These are phyloP conservation scores for Chaetodon auriga DNA, from an alignment of 2,113 vertebrate genomes.

Conservation along the genomic window DNA sequence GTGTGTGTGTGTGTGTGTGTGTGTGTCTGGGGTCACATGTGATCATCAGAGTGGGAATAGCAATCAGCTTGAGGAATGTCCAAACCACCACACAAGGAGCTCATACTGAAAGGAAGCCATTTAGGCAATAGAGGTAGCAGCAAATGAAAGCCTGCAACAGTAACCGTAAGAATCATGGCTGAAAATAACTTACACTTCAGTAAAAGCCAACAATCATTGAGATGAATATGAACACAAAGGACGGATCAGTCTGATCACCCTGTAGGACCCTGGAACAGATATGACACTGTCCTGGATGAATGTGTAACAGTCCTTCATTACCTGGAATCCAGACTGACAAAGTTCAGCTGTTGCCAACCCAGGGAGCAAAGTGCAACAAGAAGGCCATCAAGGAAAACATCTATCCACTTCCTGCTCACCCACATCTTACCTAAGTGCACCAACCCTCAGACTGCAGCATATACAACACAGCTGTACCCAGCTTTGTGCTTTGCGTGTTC, in stretches of 20 bases:
- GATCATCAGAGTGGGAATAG: slow-evolving; percentile 30
- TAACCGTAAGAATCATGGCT: not conserved
- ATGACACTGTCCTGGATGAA: slow-evolving; percentile 17
- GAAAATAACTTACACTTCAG: not conserved
- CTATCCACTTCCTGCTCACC: slow-evolving; percentile 1
- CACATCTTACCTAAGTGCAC: slow-evolving; percentile 13
- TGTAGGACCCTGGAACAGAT: not conserved
- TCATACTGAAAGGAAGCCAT: not conserved
- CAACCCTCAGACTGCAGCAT: not conserved
- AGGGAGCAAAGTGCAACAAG: slow-evolving; percentile 56
- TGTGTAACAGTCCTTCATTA: slow-evolving; percentile 39
- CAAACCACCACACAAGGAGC: not conserved
- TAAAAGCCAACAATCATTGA: not conserved
- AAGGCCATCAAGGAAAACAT: slow-evolving; percentile 28
- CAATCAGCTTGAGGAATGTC: slow-evolving; percentile 33
- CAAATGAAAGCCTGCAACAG: not conserved
- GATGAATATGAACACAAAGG: not conserved
- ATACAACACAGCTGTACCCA: not conserved
- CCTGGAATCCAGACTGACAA: slow-evolving; percentile 27
- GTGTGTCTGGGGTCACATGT: slow-evolving; percentile 37
- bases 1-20: not conserved
- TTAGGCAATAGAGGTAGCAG: not conserved
- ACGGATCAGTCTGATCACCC: not conserved
- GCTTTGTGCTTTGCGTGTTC: not conserved
- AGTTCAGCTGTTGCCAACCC: slow-evolving; percentile 48